Conservation (phyloP, 2,888 invertebrate genomes). For the Busseola fusca region DNA sequence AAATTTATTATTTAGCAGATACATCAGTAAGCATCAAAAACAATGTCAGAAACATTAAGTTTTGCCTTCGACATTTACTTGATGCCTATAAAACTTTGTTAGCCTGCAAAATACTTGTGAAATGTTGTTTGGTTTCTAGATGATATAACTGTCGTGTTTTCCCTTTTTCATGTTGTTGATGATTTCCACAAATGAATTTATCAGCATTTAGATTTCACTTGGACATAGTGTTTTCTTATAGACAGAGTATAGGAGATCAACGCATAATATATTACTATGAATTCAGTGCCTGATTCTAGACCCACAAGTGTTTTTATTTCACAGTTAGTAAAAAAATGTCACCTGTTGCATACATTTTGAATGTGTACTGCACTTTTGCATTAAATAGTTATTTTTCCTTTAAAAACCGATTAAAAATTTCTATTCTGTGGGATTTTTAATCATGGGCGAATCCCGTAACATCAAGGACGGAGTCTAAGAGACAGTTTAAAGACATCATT, state of each 20-base stretch:
- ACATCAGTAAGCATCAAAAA: conserved; percentile 18
- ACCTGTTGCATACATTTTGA: neutral
- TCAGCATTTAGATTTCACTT: neutral
- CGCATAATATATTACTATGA: neutral
- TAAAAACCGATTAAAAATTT: neutral
- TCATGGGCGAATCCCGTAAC: neutral
- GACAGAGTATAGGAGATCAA: neutral
- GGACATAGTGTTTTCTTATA: neutral
- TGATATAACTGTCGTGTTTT: neutral
- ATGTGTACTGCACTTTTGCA: neutral
- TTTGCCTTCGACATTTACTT: conserved; percentile 29
- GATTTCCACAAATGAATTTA: neutral
- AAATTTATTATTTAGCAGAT: conserved; percentile 36
- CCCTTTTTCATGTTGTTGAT: neutral
- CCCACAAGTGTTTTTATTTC: neutral
- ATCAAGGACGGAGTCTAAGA: no score
- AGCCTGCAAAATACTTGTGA: conserved; percentile 17
- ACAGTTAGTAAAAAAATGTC: neutral
- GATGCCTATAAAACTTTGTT: conserved; percentile 26
- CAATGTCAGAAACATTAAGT: conserved; percentile 38
- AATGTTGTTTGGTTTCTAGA: neutral
- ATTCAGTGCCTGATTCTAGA: neutral
- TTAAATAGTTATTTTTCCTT: neutral
- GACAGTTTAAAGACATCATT: no score
- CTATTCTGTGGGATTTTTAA: neutral